Percentiles rank a stretch among this genome's conserved stretches.
phyloP scores from a whole-genome alignment of 1,140 invertebrate species.

The Pogonomyrmex californicus region DNA sequence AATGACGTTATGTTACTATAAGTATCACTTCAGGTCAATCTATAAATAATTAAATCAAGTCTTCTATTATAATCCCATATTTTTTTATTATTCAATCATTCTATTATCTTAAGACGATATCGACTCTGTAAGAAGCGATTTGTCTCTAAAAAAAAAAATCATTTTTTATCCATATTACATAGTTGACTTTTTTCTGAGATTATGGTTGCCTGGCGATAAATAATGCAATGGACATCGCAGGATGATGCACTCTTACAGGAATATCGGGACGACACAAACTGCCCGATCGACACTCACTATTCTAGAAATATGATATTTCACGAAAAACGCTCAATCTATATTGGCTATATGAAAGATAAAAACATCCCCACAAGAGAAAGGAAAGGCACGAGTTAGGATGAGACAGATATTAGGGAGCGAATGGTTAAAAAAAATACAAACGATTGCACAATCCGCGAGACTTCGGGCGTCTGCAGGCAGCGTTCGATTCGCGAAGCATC shows the following conservation, averaged over 20 bases:
- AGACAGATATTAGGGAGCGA: background rate
- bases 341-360: background rate
- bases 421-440: constrained; percentile 16
- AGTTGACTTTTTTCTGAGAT: constrained; percentile 1
- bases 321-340: background rate
- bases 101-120: background rate
- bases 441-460: constrained; percentile 20
- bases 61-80: background rate
- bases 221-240: background rate
- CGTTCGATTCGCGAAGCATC: constrained; percentile 1
- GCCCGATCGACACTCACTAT: background rate
- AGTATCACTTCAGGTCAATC: background rate
- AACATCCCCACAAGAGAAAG: constrained; percentile 11
- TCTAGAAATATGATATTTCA: constrained; percentile 1
- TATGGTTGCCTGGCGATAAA: constrained; percentile 2
- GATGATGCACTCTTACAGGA: background rate
- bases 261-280: background rate
- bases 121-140: background rate
- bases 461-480: background rate
- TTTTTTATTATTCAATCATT: constrained; percentile 1
- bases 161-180: background rate
- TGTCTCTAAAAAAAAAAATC: background rate
- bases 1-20: background rate
- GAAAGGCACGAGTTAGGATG: background rate
- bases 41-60: constrained; percentile 1